phyloP scores from a whole-genome alignment of 1,140 invertebrate genomes.

The Bombyx mandarina region DNA sequence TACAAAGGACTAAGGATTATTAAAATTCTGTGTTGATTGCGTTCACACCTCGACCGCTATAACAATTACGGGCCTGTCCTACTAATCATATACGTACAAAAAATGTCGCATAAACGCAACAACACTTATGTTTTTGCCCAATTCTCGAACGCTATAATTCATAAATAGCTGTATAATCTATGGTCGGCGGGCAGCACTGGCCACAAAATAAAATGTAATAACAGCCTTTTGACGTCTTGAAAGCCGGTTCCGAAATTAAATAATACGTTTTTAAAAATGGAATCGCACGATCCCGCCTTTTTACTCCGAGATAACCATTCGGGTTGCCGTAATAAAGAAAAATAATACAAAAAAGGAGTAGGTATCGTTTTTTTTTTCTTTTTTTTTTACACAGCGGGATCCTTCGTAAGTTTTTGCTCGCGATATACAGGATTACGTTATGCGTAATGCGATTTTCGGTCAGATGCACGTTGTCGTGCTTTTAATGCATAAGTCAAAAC shows the following conservation, averaged over 20 bases:
- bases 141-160: constrained; percentile 12
- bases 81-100: constrained; percentile 12
- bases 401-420: constrained; percentile 63
- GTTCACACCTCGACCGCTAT: constrained; percentile 31
- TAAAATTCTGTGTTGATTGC: constrained; percentile 58
- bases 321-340: constrained; percentile 61
- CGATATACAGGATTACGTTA: constrained; percentile 9
- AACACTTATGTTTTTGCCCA: constrained; percentile 4
- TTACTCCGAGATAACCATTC: constrained; percentile 67
- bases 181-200: constrained; percentile 46
- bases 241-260: constrained; percentile 69
- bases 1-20: constrained; percentile 52
- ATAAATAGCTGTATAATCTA: constrained; percentile 36
- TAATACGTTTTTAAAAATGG: constrained; percentile 70
- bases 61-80: constrained; percentile 16
- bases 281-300: constrained; percentile 68
- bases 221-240: constrained; percentile 69
- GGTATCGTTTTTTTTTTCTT: constrained; percentile 62
- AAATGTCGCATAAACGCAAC: constrained; percentile 5
- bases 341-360: constrained; percentile 19
- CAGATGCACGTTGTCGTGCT: constrained; percentile 25
- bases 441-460: constrained; percentile 1
- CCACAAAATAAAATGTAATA: constrained; percentile 60
- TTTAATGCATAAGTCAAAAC: constrained; percentile 34
- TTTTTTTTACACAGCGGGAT: constrained; percentile 47